phyloP scores from a whole-genome alignment of 2,797 vertebrate genomes.

The Tamandua tetradactyla region DNA sequence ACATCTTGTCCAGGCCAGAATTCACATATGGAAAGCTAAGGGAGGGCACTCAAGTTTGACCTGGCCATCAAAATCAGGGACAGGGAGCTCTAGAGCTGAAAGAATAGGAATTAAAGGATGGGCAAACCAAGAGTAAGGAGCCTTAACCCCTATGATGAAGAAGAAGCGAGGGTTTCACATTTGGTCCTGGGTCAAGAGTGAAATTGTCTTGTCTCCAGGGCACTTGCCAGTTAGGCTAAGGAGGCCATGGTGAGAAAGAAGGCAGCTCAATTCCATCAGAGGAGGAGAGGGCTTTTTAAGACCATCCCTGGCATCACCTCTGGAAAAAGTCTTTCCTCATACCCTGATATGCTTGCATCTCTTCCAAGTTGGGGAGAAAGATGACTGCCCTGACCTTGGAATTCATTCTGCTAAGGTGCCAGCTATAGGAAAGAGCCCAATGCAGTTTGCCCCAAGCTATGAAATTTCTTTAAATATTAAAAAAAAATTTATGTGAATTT shows the following conservation, averaged over 20 bases:
- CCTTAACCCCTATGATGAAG: not conserved
- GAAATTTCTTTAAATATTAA: not conserved
- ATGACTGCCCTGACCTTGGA: not conserved
- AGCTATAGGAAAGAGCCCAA: not conserved
- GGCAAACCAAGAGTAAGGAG: not conserved
- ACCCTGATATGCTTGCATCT: conserved; percentile 57
- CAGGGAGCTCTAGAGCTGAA: not conserved
- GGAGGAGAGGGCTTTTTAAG: not conserved
- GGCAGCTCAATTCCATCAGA: not conserved
- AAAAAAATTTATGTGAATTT: not conserved
- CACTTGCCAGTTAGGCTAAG: too few species aligned
- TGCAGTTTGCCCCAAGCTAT: not conserved
- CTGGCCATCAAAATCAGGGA: not conserved
- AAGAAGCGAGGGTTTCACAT: not conserved
- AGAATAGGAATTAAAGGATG: not conserved
- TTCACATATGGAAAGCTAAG: not conserved
- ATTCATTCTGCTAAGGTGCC: not conserved
- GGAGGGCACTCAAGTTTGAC: not conserved
- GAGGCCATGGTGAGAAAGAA: not conserved
- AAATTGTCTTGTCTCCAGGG: not conserved
- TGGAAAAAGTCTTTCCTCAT: conserved; percentile 68
- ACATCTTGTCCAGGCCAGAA: not conserved
- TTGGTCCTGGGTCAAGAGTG: not conserved
- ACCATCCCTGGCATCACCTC: not conserved
- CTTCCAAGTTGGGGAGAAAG: not conserved